Base-by-base conservation (phyloP, 2,113 vertebrate genomes). In the Lethenteron camtschaticum region DNA sequence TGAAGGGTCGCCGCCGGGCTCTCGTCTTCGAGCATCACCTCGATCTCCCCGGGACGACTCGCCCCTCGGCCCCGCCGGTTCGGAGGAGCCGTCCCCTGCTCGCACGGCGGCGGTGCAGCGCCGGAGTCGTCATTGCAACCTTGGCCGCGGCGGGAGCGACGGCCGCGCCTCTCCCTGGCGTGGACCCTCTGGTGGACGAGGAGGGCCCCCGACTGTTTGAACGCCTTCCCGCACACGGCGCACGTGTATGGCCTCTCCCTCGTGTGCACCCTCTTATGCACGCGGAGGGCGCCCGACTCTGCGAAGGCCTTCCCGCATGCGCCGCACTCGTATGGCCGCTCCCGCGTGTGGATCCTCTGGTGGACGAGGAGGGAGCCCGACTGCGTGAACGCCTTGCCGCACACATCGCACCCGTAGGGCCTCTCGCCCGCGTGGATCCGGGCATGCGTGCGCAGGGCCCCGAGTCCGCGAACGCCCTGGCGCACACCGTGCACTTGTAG, bases 291-390 rank as follows among this genome's bases (percentile, higher is more conserved):
- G 24, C 63, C 63, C 2, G 63, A 66, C 63, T 66, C n/a, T 11
- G 63, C 63, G 24, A 66, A 66, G 10, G n/a, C 8, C 24, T 66
- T 66, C n/a, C 10, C 63, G 10, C 63, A 66, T 9, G 24, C n/a
- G 63, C n/a, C n/a, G 63, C 63, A 66, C 63, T 66, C 24, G 63
- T 66, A 66, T 9, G 70, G 70, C 70, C 70, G 57, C 57, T 71
- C 70, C n/a, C 70, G 57, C 4, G 58, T 60, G 70, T 71, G 70
- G 10, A 59, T 16, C 9, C 70, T 12, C 18, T 58, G 57, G 58
- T 71, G 70, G 20, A 20, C 12, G n/a, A 58, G 10, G 57, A 71
- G 57, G 18, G 18, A 24, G 13, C 56, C 24, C 10, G 57, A 71
- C 57, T 71, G 57, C 11, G 57, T 59, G 55, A 71, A 71, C 59